Percentiles rank a stretch among this genome's conserved stretches.
phyloP scores from a whole-genome alignment of 2,888 invertebrate species.

The Ischnus inquisitorius region DNA sequence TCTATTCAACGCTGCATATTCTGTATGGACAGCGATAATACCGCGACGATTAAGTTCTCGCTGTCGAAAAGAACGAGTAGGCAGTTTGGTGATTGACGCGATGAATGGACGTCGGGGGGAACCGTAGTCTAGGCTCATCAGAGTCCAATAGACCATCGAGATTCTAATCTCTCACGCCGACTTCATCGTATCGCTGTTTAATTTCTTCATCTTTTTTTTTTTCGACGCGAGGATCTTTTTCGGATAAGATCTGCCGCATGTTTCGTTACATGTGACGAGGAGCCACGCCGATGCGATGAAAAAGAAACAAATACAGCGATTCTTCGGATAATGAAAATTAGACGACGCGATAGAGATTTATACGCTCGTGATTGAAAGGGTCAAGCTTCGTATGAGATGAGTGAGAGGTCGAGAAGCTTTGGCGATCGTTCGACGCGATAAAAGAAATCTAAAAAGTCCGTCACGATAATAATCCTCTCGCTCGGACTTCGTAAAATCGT shows the following conservation, averaged over 20 bases:
- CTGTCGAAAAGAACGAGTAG: slow-evolving; percentile 29
- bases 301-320: not conserved
- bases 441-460: no score
- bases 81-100: slow-evolving; percentile 62
- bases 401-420: not conserved
- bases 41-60: slow-evolving; percentile 64
- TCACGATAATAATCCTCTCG: no score
- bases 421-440: no score
- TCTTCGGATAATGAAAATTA: no score
- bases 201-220: slow-evolving; percentile 9
- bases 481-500: no score
- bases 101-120: slow-evolving; percentile 48
- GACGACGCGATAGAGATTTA: no score
- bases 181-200: slow-evolving; percentile 51
- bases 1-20: slow-evolving; percentile 53
- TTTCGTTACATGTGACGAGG: not conserved
- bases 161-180: slow-evolving; percentile 43
- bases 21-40: slow-evolving; percentile 42
- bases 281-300: not conserved
- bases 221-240: not conserved
- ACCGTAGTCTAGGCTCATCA: not conserved
- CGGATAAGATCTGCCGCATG: not conserved
- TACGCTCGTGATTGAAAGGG: no score
- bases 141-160: slow-evolving; percentile 2
- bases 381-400: no score